Conservation (phyloP, 2,888 invertebrate genomes). For the Lepidonotus clava region DNA sequence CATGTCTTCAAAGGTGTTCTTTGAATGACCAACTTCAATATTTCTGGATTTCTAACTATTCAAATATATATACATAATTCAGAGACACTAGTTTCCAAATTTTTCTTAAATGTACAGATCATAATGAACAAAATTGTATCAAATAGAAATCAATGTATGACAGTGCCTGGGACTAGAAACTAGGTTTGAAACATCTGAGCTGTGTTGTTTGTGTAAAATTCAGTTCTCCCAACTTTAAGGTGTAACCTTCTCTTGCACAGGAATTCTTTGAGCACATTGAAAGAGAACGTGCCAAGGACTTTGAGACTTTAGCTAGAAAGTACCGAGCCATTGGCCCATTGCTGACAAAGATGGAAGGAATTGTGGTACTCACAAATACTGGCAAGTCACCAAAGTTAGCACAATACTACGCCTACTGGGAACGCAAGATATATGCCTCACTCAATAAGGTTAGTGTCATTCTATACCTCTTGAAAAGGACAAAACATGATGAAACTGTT, state of each 20-base stretch:
- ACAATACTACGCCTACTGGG: slow-evolving; percentile 91
- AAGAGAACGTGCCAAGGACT: slow-evolving; percentile 85
- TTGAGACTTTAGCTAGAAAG: slow-evolving; percentile 86
- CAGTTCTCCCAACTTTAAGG: background rate
- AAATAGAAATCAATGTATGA: too few relatives aligned
- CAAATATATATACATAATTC: background rate
- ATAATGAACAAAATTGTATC: too few relatives aligned
- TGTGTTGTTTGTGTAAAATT: background rate
- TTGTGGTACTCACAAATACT: slow-evolving; percentile 89
- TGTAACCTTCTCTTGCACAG: slow-evolving; percentile 80
- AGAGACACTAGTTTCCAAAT: too few relatives aligned
- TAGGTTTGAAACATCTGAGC: background rate
- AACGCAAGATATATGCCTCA: slow-evolving; percentile 87
- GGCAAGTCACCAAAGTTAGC: slow-evolving; percentile 88
- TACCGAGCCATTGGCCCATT: slow-evolving; percentile 91
- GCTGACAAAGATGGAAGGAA: slow-evolving; percentile 91
- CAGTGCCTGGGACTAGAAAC: too few relatives aligned
- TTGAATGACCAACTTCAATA: too few relatives aligned
- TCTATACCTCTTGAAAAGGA: too few relatives aligned
- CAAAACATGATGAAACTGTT: too few relatives aligned
- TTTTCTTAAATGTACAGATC: too few relatives aligned
- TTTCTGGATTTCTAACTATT: background rate
- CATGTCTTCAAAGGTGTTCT: too few relatives aligned
- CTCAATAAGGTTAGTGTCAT: slow-evolving; percentile 83
- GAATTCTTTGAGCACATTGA: slow-evolving; percentile 88